Evolutionary conservation across 2,888 invertebrate genomes (phyloP), one percentile per base, ranked within the genome.

Genomic region (Lottia gigantea): DNA sequence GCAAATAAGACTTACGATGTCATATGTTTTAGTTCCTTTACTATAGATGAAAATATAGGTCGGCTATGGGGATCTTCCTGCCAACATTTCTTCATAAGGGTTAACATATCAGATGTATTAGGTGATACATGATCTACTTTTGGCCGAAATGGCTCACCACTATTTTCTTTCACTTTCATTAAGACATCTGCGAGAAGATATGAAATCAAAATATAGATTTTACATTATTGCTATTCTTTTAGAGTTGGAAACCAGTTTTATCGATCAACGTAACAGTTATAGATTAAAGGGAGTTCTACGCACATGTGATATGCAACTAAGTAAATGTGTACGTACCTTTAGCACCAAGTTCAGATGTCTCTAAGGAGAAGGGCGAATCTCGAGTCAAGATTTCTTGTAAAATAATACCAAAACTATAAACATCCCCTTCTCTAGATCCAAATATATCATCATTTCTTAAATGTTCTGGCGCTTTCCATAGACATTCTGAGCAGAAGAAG

Each of bases 71-170:
- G 93, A 78, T 96, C 95, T 85, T 97, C 97, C 0, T 94, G 92
- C 97, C 97, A 98, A 88, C 97, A 97, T 76, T 93, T 91, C 69
- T 92, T 91, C 93, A 98, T 95, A 74, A 96, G 88, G 16, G 92
- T 92, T 0, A 92, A 92, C 64, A 93, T 92, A 0, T 94, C 94
- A 7, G 15, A 2, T 70, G 70, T 23, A 14, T 46, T 66, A 45
- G 23, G 47, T 3, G 73, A 47, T 2, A 66, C 46, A 40, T 40
- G 40, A 15, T 73, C 71, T 4, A 70, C 66, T 14, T 67, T 61
- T 4, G 90, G 90, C 0, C 95, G 91, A 87, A 95, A 95, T 0
- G 95, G 71, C 26, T 16, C 45, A 40, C 40, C 70, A 6, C 72
- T 73, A n/a, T 45, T 61, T 4, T 40, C 40, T 26, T 61, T 63